A percentile compares a stretch with the other conserved stretches of the same genome.
Conservation (phyloP, 2,888 invertebrate genomes). For the Drosophila kambysellisi region DNA sequence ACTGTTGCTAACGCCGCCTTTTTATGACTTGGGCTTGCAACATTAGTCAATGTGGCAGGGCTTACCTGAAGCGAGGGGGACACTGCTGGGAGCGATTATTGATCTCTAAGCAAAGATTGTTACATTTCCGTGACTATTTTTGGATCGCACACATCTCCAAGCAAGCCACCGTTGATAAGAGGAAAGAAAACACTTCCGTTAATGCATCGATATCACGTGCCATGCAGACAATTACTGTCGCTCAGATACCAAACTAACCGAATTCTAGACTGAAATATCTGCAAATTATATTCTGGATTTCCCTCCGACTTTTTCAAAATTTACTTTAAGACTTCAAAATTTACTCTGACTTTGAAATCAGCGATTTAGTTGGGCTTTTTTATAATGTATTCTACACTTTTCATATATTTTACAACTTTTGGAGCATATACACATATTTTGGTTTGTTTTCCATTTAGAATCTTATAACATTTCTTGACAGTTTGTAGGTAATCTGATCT, state of each 20-base stretch:
- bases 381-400: too few species aligned
- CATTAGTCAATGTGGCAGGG: constrained; percentile 61
- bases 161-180: background rate
- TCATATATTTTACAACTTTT: background rate
- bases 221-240: constrained; percentile 40
- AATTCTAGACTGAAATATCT: background rate
- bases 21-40: constrained; percentile 55
- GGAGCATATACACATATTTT: background rate
- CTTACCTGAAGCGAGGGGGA: constrained; percentile 43
- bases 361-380: background rate
- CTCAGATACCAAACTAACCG: constrained; percentile 5
- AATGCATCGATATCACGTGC: constrained; percentile 70
- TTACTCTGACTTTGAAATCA: background rate
- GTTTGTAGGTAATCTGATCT: too few species aligned
- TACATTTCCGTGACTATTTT: constrained; percentile 68
- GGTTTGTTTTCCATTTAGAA: background rate
- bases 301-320: background rate
- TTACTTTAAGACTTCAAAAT: background rate
- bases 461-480: background rate
- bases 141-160: background rate
- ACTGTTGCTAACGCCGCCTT: constrained; percentile 28
- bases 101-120: constrained; percentile 72
- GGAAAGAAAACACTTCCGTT: constrained; percentile 67
- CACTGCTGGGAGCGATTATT: constrained; percentile 64
- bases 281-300: background rate